A percentile compares a stretch with the other conserved stretches of the same genome.
Conservation (phyloP, 2,797 vertebrate genomes). For the Pseudochaenichthys georgianus region DNA sequence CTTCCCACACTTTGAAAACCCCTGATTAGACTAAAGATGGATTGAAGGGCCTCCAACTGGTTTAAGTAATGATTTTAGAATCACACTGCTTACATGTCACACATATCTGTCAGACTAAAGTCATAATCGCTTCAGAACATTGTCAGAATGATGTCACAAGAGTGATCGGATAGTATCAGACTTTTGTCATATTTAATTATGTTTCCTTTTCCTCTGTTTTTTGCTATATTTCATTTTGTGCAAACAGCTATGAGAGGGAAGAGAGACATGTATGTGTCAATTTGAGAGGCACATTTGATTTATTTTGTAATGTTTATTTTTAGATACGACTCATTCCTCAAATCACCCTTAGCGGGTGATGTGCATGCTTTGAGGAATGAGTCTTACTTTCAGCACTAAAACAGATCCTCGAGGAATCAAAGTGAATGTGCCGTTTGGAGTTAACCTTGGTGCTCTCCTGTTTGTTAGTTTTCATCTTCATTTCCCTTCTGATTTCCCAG, state of each 20-base stretch:
- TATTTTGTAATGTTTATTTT: no score
- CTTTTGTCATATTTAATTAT: no score
- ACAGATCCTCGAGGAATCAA: no score
- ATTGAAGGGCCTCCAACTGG: neutral
- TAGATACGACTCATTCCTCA: neutral
- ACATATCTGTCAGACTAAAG: no score
- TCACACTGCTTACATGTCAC: neutral
- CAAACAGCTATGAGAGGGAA: neutral
- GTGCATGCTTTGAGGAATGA: neutral
- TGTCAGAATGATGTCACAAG: no score
- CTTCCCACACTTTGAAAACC: no score
- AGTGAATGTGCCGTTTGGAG: no score
- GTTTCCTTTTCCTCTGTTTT: neutral
- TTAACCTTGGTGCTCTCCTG: neutral
- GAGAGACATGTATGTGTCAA: neutral
- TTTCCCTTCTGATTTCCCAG: conserved; percentile 73
- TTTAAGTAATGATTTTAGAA: neutral
- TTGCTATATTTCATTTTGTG: neutral
- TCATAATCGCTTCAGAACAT: no score
- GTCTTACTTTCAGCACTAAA: no score
- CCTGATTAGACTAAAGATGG: no score
- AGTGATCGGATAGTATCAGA: no score
- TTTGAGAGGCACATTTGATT: neutral
- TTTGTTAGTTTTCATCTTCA: neutral
- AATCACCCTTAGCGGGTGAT: neutral